Conservation (phyloP, 2,797 vertebrate species). For the Sardinella longiceps region DNA sequence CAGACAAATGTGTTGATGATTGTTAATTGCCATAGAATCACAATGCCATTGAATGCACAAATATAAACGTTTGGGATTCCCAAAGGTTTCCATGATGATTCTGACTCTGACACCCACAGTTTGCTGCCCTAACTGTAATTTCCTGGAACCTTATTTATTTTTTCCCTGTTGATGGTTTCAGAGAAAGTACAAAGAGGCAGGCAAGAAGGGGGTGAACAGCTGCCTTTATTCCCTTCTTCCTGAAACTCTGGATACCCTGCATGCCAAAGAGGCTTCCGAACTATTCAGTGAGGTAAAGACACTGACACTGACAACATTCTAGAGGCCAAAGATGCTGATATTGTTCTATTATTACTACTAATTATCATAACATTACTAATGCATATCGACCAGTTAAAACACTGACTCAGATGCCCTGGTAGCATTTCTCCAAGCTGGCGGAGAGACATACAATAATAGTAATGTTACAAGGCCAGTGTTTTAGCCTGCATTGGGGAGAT, state of each 20-base stretch:
- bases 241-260: slow-evolving; percentile 80
- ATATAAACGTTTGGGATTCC: background rate
- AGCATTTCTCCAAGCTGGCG: no score
- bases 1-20: background rate
- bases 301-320: background rate
- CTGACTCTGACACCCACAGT: background rate
- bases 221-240: slow-evolving; percentile 80
- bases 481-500: no score
- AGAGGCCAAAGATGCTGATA: no score
- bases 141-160: background rate
- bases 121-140: background rate
- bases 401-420: no score
- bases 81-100: background rate
- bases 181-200: slow-evolving; percentile 77
- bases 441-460: no score
- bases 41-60: background rate
- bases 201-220: slow-evolving; percentile 70
- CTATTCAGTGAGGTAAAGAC: slow-evolving; percentile 79
- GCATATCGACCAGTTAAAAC: no score
- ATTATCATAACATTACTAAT: background rate
- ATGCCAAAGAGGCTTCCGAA: slow-evolving; percentile 76
- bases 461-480: no score
- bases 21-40: no score
- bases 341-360: background rate
- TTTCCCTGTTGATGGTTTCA: slow-evolving; percentile 5